phyloP scores from a whole-genome alignment of 1,140 invertebrate genomes.

The Bathynomus jamesi region DNA sequence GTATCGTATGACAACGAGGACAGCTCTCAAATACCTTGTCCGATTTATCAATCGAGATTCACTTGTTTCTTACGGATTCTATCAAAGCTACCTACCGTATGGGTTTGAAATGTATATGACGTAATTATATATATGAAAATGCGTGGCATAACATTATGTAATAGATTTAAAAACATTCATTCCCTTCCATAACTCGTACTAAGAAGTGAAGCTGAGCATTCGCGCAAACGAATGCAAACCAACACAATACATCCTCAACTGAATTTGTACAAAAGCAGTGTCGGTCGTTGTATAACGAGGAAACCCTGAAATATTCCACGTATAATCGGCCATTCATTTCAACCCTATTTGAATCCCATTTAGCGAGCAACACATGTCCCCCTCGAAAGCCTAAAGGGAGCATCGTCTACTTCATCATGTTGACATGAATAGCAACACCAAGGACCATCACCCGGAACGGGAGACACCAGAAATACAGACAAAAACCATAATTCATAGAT shows the following conservation, averaged over 20 bases:
- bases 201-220: neutral
- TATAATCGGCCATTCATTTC: neutral
- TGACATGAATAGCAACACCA: neutral
- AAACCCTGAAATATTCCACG: neutral
- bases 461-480: no score
- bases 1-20: neutral
- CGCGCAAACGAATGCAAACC: no score
- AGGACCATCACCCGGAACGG: no score
- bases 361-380: neutral
- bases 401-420: neutral
- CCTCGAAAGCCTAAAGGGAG: neutral
- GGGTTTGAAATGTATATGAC: neutral
- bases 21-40: neutral
- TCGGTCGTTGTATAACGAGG: neutral
- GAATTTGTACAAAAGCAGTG: neutral
- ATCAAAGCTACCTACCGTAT: no score
- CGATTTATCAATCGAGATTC: neutral
- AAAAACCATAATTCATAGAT: no score
- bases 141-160: neutral
- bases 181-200: neutral
- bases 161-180: neutral
- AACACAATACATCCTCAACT: no score
- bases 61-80: no score
- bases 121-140: neutral
- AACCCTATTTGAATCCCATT: neutral